phyloP scores from a whole-genome alignment of 2,888 invertebrate genomes.

The Agapetus fuscipes region DNA sequence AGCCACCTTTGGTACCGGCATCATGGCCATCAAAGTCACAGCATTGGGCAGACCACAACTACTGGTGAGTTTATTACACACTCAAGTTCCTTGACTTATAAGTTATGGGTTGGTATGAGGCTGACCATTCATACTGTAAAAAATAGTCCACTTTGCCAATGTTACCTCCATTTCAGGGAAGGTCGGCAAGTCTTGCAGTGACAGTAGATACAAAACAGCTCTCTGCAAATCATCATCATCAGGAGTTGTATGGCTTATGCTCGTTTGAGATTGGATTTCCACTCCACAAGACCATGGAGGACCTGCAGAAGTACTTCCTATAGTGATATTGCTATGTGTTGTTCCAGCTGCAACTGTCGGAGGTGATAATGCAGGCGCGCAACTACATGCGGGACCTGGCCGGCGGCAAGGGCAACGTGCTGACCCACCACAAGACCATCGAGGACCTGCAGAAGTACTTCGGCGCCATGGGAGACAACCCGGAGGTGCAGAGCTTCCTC shows the following conservation, averaged over 20 bases:
- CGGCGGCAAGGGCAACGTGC: slow-evolving; percentile 78
- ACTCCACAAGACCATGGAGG: slow-evolving; percentile 79
- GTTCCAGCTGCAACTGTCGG: slow-evolving; percentile 95
- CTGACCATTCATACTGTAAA: too few species aligned
- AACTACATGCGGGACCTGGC: slow-evolving; percentile 89
- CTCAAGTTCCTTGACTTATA: too few species aligned
- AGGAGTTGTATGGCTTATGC: too few species aligned
- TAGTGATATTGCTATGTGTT: too few species aligned
- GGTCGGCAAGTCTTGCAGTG: too few species aligned
- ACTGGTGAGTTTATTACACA: slow-evolving; percentile 60
- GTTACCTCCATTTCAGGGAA: not conserved
- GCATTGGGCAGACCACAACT: slow-evolving; percentile 95
- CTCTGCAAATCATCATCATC: too few species aligned
- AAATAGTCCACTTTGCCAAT: too few species aligned
- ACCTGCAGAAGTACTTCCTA: slow-evolving; percentile 78
- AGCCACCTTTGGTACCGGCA: slow-evolving; percentile 87
- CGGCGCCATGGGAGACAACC: slow-evolving; percentile 64
- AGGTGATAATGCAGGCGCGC: slow-evolving; percentile 92
- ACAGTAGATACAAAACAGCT: too few species aligned
- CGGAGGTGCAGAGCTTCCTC: slow-evolving; percentile 79
- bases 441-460: slow-evolving; percentile 82
- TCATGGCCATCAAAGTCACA: slow-evolving; percentile 95
- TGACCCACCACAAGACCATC: slow-evolving; percentile 78
- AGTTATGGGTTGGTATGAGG: too few species aligned
- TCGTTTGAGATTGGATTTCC: too few species aligned